Evolutionary conservation across 1,140 invertebrate genomes (phyloP), one percentile per base, ranked within the genome.

Genomic region (Drosophila elegans): DNA sequence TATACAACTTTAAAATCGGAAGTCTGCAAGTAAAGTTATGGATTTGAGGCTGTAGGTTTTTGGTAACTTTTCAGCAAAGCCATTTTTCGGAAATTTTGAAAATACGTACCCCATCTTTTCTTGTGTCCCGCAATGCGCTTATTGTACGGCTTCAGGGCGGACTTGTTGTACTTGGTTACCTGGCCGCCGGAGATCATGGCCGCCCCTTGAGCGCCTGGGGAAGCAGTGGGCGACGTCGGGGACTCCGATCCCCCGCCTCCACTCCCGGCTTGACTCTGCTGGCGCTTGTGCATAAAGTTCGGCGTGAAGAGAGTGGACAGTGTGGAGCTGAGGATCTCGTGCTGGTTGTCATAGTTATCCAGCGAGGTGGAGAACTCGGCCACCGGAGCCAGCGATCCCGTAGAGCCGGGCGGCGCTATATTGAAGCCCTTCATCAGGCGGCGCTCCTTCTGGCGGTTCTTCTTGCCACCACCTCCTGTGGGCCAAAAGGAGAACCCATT

Each of bases 381-480:
- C 7, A 96, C 96, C 2, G 96, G 96, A 27, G 96, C 95, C 46
- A 96, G 92, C 16, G 94, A 94, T 7, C 94, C 94, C 29, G 94
- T 92, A 9, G 93, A 93, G 11, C 94, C 94, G 3, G 96, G 95
- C 0, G 95, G 95, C 2, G 95, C 96, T 45, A 97, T 97, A 93
- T 98, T 98, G 94, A 98, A 98, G 2, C 97, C 97, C 92, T 98
- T 98, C 97, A 98, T 98, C 29, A 98, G 93, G 1, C 97, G 95
- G 0, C 97, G 94, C 90, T 98, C 97, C 93, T 98, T 97, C 92
- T 98, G 97, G 0, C 97, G 95, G 91, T 98, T 98, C 93, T 98
- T 98, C 93, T 98, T 98, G 36, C 97, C 97, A 69, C 97, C 97
- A 76, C 96, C 95, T 91, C 97, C 97, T 95, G 51, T 9, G 1